Conservation (phyloP, 2,113 vertebrate species). For the Damaliscus lunatus region DNA sequence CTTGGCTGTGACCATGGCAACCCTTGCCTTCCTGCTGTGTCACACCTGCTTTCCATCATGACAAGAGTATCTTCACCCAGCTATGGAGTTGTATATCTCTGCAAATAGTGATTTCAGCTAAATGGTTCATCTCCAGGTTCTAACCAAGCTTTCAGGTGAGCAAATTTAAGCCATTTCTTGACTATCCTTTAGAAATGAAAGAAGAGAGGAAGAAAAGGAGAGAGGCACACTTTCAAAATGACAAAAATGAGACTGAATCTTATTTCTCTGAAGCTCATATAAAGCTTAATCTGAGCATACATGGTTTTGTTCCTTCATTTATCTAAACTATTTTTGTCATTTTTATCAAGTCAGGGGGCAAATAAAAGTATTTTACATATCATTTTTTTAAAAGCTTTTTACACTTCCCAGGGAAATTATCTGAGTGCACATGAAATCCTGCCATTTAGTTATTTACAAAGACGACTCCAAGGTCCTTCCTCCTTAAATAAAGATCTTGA, state of each 20-base stretch:
- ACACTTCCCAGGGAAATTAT: neutral
- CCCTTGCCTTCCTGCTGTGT: constrained; percentile 50
- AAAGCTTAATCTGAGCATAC: neutral
- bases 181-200: neutral
- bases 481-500: neutral
- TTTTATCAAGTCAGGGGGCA: neutral
- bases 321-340: neutral
- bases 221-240: neutral
- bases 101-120: constrained; percentile 37
- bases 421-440: neutral
- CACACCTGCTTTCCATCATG: constrained; percentile 50
- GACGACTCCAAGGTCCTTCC: neutral
- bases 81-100: constrained; percentile 23
- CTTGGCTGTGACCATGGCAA: constrained; percentile 42
- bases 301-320: neutral
- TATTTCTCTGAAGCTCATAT: neutral
- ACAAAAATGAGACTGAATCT: neutral
- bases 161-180: neutral
- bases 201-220: neutral
- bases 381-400: neutral
- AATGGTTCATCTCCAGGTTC: neutral
- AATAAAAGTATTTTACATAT: neutral
- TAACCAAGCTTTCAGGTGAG: neutral
- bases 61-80: neutral
- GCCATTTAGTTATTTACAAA: neutral